Conservation (phyloP, 2,888 invertebrate species). For the Deilephila elpenor region DNA sequence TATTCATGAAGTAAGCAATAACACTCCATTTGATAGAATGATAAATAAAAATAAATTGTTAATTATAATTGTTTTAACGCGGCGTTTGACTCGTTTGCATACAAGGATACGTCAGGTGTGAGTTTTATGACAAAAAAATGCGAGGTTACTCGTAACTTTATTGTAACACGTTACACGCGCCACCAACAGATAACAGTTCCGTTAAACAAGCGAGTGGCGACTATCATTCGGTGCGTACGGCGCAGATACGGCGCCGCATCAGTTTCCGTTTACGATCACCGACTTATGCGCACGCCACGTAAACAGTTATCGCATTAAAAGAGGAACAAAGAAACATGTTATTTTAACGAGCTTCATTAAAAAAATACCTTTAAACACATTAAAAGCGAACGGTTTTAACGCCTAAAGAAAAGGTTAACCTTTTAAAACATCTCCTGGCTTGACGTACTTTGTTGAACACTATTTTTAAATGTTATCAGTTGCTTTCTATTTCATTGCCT, state of each 20-base stretch:
- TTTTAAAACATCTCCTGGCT: no score
- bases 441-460: no score
- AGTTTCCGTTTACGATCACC: constrained; percentile 61
- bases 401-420: no score
- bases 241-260: constrained; percentile 44
- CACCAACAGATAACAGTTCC: constrained; percentile 42
- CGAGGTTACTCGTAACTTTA: constrained; percentile 21
- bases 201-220: constrained; percentile 31
- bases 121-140: constrained; percentile 26
- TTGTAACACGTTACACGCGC: constrained; percentile 28
- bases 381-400: neutral
- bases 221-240: constrained; percentile 38
- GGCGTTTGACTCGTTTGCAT: neutral
- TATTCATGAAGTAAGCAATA: constrained; percentile 1
- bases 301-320: constrained; percentile 74
- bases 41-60: neutral
- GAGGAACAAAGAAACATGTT: constrained; percentile 65
- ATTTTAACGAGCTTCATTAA: constrained; percentile 49
- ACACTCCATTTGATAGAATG: constrained; percentile 1
- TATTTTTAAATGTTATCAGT: no score
- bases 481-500: no score
- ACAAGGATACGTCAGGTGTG: neutral
- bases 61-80: neutral
- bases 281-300: constrained; percentile 51
- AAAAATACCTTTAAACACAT: constrained; percentile 18